Conservation (phyloP, 2,888 invertebrate species). For the Scaptomyza tumidula region DNA sequence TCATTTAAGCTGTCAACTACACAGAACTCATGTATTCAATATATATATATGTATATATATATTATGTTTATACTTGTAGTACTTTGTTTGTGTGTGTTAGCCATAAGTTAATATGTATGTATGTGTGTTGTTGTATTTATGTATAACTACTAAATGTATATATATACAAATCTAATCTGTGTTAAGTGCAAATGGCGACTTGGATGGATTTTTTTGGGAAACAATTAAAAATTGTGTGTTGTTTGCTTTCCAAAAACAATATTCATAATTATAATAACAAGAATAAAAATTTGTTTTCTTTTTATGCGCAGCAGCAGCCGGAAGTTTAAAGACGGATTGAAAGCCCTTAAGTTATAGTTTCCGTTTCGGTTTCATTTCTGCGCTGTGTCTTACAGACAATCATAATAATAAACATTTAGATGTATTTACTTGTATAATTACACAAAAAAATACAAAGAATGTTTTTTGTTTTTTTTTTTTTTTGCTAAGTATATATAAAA, state of each 20-base stretch:
- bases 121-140: background rate
- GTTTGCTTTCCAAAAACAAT: constrained; percentile 19
- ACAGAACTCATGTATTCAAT: constrained; percentile 20
- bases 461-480: background rate
- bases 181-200: constrained; percentile 66
- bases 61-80: constrained; percentile 58
- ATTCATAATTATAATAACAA: constrained; percentile 21
- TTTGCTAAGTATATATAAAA: constrained; percentile 25
- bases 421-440: constrained; percentile 12
- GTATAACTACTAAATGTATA: constrained; percentile 46
- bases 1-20: constrained; percentile 35
- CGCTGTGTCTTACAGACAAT: constrained; percentile 56
- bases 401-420: constrained; percentile 25
- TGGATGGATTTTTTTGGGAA: constrained; percentile 61
- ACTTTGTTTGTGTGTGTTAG: constrained; percentile 11
- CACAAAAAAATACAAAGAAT: constrained; percentile 16
- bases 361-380: constrained; percentile 1
- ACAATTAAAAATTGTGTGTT: constrained; percentile 17
- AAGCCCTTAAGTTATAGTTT: constrained; percentile 7
- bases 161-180: constrained; percentile 68
- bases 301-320: constrained; percentile 27
- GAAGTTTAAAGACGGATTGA: background rate
- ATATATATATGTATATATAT: constrained; percentile 1
- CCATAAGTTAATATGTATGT: background rate
- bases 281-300: constrained; percentile 23